Evolutionary conservation across 2,113 vertebrate species (phyloP), one percentile per base, ranked within the genome.

Genomic region (Lamprologus speciosus): DNA sequence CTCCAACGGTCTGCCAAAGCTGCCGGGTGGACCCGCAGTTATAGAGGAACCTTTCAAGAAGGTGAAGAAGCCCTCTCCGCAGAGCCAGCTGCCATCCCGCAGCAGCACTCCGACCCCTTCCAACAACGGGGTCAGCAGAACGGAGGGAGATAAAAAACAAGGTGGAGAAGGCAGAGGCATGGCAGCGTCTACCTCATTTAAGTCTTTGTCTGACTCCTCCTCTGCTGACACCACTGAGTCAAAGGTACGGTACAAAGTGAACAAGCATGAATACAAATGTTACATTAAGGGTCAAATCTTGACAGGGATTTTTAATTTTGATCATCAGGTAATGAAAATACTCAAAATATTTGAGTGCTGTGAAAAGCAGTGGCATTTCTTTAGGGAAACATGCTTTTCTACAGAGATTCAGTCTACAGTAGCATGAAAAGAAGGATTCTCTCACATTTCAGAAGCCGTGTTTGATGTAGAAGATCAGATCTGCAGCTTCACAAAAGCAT

Each of bases 101-200:
- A 88, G 91, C 90, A 91, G 84, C 88, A 94, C 94, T 3, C 93
- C 95, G 1, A 91, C 91, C 53, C 93, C 95, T 8, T 87, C 88
- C 21, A 86, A 92, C 37, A 88, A 96, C 1, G 37, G 94, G 31
- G 7, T 95, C 28, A 37, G 89, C 65, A 93, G 86, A 0, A 23
- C 89, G 0, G 96, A 97, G 63, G 85, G 88, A 47, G 91, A 91
- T 9, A 95, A 89, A 82, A 96, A 93, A 73, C 91, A 89, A 82
- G 93, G 95, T 57, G 95, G 94, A 58, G 96, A 96, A 58, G 87
- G 88, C 89, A 94, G 94, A 85, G 95, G 93, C 53, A 53, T 95
- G 13, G 82, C 92, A 51, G 83, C 92, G 81, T 96, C 97, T 96
- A 96, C 98, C 97, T 97, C 97, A 92, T 93, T 95, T 51, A 97